These are phyloP conservation scores for Drosophila anomalata DNA, from an alignment of 2,888 invertebrate genomes.

Conservation along the genomic window DNA sequence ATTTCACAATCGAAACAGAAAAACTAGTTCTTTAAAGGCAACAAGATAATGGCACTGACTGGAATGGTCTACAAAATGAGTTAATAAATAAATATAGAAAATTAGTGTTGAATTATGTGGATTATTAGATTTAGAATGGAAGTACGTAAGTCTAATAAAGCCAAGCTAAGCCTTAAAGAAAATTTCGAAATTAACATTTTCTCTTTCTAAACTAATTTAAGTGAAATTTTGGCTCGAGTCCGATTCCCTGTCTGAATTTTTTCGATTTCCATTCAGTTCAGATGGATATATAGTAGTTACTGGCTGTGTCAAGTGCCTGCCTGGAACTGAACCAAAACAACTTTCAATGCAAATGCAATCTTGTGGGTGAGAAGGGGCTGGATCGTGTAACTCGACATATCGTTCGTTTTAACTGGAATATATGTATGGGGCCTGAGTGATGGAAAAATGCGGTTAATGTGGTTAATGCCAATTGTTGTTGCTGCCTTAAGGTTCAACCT, in stretches of 20 bases:
- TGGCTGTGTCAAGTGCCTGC: constrained; percentile 3
- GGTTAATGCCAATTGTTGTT: constrained; percentile 33
- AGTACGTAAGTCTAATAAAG: no score
- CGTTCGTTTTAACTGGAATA: constrained; percentile 32
- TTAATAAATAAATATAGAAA: constrained; percentile 25
- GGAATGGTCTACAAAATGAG: constrained; percentile 26
- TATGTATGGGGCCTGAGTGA: constrained; percentile 41
- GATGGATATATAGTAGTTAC: neutral
- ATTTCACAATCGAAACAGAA: constrained; percentile 52
- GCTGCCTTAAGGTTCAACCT: constrained; percentile 38
- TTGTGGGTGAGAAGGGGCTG: constrained; percentile 6
- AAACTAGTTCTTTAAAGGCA: constrained; percentile 49
- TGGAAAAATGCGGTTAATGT: constrained; percentile 63
- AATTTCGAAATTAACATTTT: neutral
- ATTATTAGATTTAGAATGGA: neutral
- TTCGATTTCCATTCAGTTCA: constrained; percentile 52
- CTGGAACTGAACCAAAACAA: constrained; percentile 40
- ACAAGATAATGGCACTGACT: neutral
- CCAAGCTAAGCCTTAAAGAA: neutral
- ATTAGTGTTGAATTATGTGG: neutral
- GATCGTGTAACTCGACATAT: constrained; percentile 39
- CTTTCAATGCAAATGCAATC: constrained; percentile 73
- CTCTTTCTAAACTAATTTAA: constrained; percentile 2
- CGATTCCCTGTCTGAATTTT: constrained; percentile 35
- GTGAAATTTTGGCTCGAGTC: constrained; percentile 2